These are phyloP conservation scores for Macrophya annulata DNA, from an alignment of 2,888 invertebrate genomes.

Conservation along the genomic window DNA sequence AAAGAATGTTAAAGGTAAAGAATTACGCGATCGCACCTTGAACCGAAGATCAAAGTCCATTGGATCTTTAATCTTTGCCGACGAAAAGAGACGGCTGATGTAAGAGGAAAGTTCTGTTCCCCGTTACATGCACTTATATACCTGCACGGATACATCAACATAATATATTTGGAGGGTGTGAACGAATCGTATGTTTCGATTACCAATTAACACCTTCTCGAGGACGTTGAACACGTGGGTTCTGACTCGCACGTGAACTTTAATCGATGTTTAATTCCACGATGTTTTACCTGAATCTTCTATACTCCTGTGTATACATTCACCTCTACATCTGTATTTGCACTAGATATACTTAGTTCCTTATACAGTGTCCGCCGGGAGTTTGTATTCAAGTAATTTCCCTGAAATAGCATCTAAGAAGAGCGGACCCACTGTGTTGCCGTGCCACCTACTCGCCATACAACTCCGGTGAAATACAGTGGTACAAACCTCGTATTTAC, in stretches of 20 bases:
- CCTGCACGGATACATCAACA: conserved; percentile 5
- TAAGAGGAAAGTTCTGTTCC: conserved; percentile 53
- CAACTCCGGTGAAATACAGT: conserved; percentile 75
- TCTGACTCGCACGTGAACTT: conserved; percentile 14
- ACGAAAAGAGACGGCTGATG: not conserved
- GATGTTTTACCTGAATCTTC: not conserved
- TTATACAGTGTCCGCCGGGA: conserved; percentile 29
- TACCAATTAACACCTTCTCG: conserved; percentile 46
- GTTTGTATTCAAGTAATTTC: conserved; percentile 48
- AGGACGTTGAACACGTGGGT: conserved; percentile 31
- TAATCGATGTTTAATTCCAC: conserved; percentile 37
- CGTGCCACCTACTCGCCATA: conserved; percentile 57
- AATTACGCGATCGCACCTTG: conserved; percentile 47
- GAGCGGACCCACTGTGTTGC: conserved; percentile 63
- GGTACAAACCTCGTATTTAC: conserved; percentile 78
- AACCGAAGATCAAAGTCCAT: conserved; percentile 54
- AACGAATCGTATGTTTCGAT: conserved; percentile 50
- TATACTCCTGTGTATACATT: not conserved
- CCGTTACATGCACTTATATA: conserved; percentile 31
- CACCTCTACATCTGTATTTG: conserved; percentile 7
- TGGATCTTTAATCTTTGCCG: conserved; percentile 45
- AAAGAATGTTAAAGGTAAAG: conserved; percentile 28
- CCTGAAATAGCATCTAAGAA: conserved; percentile 49
- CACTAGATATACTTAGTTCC: not conserved
- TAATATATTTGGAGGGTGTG: conserved; percentile 39